These are phyloP conservation scores for Danio choprae DNA, from an alignment of 2,797 vertebrate species.

Conservation along the genomic window DNA sequence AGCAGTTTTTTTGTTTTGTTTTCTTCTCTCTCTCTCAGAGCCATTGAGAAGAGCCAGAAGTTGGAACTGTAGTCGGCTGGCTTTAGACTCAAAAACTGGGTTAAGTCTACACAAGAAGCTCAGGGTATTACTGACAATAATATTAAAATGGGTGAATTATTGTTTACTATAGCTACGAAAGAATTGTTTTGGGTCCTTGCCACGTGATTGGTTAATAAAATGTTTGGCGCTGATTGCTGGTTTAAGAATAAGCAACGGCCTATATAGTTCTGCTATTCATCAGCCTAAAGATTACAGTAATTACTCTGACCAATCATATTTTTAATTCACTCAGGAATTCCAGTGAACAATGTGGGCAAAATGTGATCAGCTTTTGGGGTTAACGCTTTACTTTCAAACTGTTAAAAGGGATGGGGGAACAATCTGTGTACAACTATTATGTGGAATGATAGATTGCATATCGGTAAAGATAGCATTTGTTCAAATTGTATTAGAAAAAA, in stretches of 20 bases:
- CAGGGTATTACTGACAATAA: constrained; percentile 71
- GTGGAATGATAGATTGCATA: constrained; percentile 11
- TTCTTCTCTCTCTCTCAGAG: constrained; percentile 12
- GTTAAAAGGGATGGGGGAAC: neutral
- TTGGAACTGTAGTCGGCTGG: constrained; percentile 69
- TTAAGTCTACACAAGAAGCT: constrained; percentile 77
- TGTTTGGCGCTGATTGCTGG: constrained; percentile 19
- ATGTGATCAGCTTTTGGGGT: constrained; percentile 27
- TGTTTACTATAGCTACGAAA: constrained; percentile 78
- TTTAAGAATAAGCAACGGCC: constrained; percentile 4
- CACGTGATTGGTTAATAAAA: constrained; percentile 62
- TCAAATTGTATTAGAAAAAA: constrained; percentile 36
- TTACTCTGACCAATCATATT: constrained; percentile 31
- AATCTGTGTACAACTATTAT: constrained; percentile 10
- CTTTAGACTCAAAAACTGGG: constrained; percentile 76
- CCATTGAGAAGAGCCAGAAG: constrained; percentile 52
- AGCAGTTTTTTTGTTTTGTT: constrained; percentile 43
- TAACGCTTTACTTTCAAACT: constrained; percentile 10
- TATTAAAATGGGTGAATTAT: constrained; percentile 65
- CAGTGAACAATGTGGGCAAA: constrained; percentile 11
- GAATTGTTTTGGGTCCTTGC: constrained; percentile 77
- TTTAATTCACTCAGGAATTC: constrained; percentile 44
- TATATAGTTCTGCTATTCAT: constrained; percentile 23
- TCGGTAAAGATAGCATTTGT: constrained; percentile 43
- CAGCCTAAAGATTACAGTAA: constrained; percentile 20